Evolutionary conservation across 2,797 vertebrate genomes (phyloP).

Genomic region (Holocentrus rufus): DNA sequence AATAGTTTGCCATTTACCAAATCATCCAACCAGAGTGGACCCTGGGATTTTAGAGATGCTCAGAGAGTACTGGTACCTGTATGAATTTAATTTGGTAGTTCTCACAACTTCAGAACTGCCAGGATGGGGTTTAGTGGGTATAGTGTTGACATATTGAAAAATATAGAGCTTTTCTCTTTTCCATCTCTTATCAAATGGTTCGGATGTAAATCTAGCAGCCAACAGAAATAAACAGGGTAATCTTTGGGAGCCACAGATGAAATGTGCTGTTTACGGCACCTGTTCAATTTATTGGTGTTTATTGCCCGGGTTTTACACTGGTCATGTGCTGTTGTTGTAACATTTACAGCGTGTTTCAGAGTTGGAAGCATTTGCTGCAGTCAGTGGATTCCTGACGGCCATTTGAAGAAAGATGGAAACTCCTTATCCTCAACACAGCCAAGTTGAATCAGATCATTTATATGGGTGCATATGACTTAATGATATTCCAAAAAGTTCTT

Average conservation of each 20-base stretch:
- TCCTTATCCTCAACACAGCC: neutral
- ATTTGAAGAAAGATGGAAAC: conserved; percentile 17
- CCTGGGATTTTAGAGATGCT: too few relatives aligned
- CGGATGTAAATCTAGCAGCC: neutral
- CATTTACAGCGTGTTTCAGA: conserved; percentile 2
- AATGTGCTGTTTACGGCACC: conserved; percentile 26
- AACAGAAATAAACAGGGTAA: conserved; percentile 22
- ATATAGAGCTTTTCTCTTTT: neutral
- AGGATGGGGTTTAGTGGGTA: too few relatives aligned
- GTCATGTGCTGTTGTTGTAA: conserved; percentile 7
- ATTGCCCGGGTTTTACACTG: conserved; percentile 16
- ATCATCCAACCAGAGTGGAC: too few relatives aligned
- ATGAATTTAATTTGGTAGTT: too few relatives aligned
- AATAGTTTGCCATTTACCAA: too few relatives aligned
- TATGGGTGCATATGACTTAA: conserved; percentile 22
- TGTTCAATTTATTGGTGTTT: conserved; percentile 9
- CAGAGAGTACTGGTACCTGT: too few relatives aligned
- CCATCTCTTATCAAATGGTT: neutral
- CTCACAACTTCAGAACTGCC: too few relatives aligned
- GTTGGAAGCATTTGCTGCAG: conserved; percentile 11
- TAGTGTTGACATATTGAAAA: neutral
- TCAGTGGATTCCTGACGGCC: neutral
- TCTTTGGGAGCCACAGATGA: conserved; percentile 16
- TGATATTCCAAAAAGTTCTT: conserved; percentile 25
- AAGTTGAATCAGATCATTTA: conserved; percentile 31